These are phyloP conservation scores for Caradrina kadenii DNA, from an alignment of 2,888 invertebrate genomes.

Conservation along the genomic window DNA sequence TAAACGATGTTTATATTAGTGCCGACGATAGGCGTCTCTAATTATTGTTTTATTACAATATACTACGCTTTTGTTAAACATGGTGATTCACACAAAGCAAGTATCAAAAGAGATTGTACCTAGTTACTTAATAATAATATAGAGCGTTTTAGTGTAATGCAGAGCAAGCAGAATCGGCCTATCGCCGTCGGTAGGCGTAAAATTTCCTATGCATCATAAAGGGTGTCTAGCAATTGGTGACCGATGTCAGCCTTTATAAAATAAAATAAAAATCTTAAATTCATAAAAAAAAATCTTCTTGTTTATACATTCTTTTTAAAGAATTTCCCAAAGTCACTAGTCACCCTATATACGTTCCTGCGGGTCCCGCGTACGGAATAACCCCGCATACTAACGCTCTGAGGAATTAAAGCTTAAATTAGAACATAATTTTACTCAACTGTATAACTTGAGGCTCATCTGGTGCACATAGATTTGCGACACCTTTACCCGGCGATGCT, in stretches of 20 bases:
- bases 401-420: not conserved
- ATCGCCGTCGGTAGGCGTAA: too few relatives aligned
- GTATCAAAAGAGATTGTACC: conserved; percentile 2
- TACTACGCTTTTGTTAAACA: conserved; percentile 8
- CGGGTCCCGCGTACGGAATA: too few relatives aligned
- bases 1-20: conserved; percentile 4
- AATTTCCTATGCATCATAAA: too few relatives aligned
- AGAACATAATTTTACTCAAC: conserved; percentile 83
- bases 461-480: conserved; percentile 88
- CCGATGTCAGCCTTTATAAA: too few relatives aligned
- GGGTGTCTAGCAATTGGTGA: too few relatives aligned
- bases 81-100: not conserved
- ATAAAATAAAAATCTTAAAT: too few relatives aligned
- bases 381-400: not conserved
- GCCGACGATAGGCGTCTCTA: conserved; percentile 2
- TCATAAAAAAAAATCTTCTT: too few relatives aligned
- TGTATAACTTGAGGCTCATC: conserved; percentile 94
- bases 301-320: too few relatives aligned
- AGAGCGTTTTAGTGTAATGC: not conserved
- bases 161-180: not conserved
- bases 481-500: conserved; percentile 93
- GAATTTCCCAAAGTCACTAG: too few relatives aligned
- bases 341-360: too few relatives aligned
- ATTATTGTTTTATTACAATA: conserved; percentile 7
- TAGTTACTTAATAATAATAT: not conserved